phyloP scores from a whole-genome alignment of 2,888 invertebrate species.

The Coelopa pilipes region DNA sequence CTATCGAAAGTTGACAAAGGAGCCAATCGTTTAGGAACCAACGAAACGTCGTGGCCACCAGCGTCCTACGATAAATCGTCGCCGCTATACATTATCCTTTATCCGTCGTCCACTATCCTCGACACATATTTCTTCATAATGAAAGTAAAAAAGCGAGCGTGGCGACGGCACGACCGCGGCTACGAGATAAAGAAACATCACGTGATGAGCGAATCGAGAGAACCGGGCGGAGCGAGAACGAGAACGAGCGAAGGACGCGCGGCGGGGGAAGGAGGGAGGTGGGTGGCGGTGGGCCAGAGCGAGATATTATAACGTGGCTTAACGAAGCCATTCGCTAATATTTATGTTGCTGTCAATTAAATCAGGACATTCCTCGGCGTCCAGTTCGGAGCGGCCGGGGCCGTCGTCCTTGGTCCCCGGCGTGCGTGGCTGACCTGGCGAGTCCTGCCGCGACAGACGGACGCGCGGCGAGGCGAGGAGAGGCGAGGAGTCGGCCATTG shows the following conservation, averaged over 20 bases:
- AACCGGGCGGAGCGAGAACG: neutral
- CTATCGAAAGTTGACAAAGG: too few species aligned
- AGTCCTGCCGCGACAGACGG: constrained; percentile 1
- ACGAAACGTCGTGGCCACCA: neutral
- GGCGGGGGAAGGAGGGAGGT: neutral
- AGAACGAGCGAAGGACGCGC: neutral
- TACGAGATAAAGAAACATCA: neutral
- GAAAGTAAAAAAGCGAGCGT: neutral
- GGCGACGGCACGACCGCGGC: too few species aligned
- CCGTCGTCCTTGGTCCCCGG: neutral
- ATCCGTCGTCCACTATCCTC: too few species aligned
- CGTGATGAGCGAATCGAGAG: neutral
- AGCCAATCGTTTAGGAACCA: too few species aligned
- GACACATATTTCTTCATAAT: constrained; percentile 17
- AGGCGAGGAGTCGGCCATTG: neutral
- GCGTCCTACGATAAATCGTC: constrained; percentile 14
- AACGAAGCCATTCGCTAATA: constrained; percentile 54
- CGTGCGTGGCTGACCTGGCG: constrained; percentile 40
- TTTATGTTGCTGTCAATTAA: constrained; percentile 67
- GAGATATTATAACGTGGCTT: constrained; percentile 20
- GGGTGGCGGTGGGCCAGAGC: constrained; percentile 1
- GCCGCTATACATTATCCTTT: neutral
- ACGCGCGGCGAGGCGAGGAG: too few species aligned
- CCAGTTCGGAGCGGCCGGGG: neutral
- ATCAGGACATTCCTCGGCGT: constrained; percentile 49